phyloP scores from a whole-genome alignment of 2,797 vertebrate species.

The Sparidentex hasta region DNA sequence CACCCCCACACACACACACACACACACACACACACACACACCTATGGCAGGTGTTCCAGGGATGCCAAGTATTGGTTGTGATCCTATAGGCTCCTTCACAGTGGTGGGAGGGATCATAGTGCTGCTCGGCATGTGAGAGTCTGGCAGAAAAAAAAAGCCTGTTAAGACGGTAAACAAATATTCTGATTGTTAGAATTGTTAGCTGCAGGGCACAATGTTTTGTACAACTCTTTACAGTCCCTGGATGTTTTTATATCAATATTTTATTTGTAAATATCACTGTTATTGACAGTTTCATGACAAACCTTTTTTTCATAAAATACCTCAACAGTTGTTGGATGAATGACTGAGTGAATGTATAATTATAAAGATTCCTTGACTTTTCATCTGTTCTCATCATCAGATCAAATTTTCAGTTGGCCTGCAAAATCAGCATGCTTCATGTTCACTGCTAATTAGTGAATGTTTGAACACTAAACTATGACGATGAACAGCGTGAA shows the following conservation, averaged over 20 bases:
- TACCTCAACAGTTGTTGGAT: background rate
- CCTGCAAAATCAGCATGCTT: too few relatives aligned
- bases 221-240: background rate
- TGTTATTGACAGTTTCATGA: too few relatives aligned
- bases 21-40: background rate
- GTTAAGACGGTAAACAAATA: background rate
- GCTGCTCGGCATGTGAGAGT: background rate
- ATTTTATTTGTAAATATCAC: too few relatives aligned
- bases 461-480: too few relatives aligned
- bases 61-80: background rate
- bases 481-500: too few relatives aligned
- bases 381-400: too few relatives aligned
- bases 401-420: too few relatives aligned
- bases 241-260: too few relatives aligned
- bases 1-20: background rate
- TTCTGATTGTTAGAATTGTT: background rate
- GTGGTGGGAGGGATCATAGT: background rate
- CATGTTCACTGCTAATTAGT: too few relatives aligned
- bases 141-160: conserved; percentile 23
- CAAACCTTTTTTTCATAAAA: too few relatives aligned
- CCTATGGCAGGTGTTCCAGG: background rate
- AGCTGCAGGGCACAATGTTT: background rate
- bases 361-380: too few relatives aligned
- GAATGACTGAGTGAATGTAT: too few relatives aligned
- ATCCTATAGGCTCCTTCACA: background rate